Evolutionary conservation across 1,140 invertebrate genomes (phyloP).

Genomic region (Philopotamus ludificatus): DNA sequence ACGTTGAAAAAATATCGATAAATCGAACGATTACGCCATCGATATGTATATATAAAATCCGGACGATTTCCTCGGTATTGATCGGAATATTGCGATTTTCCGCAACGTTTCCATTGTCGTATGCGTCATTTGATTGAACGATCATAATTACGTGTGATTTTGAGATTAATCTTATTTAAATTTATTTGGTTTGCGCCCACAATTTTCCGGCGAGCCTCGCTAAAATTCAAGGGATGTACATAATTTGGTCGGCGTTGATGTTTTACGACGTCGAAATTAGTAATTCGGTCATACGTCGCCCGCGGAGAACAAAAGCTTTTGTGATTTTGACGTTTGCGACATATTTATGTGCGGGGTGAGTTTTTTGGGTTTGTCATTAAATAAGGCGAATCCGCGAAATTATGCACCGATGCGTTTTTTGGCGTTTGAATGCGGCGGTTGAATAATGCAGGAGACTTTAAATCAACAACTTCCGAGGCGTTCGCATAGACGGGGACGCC

Average conservation of each 20-base stretch:
- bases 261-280: no score
- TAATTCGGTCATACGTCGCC: neutral
- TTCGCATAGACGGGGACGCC: conserved; percentile 1
- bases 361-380: conserved; percentile 9
- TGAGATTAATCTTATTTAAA: neutral
- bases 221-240: neutral
- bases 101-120: no score
- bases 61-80: neutral
- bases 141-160: no score
- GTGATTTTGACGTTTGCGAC: neutral
- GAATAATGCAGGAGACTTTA: conserved; percentile 28
- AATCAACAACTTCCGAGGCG: conserved; percentile 31
- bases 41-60: no score
- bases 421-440: conserved; percentile 5
- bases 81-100: no score
- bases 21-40: neutral
- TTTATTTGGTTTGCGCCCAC: neutral
- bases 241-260: no score
- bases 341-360: neutral
- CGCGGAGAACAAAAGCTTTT: neutral
- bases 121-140: no score
- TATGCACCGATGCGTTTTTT: conserved; percentile 9
- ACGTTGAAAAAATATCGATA: neutral
- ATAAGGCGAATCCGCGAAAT: conserved; percentile 5
- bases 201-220: neutral